phyloP scores from a whole-genome alignment of 2,797 vertebrate genomes.

The Muscicapa striata region DNA sequence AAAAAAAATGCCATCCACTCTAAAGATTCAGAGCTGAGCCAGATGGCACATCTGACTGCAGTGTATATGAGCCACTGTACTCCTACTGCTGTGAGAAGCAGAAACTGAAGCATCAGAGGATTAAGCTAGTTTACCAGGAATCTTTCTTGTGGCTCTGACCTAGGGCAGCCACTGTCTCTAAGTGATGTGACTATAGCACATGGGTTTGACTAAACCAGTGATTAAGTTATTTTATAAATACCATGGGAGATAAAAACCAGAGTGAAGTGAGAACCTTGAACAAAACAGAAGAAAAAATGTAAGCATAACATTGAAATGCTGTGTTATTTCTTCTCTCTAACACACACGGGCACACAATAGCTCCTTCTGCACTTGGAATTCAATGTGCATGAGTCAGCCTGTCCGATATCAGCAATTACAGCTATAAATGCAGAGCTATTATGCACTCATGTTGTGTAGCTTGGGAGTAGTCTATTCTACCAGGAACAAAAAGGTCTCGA shows the following conservation, averaged over 20 bases:
- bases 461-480: neutral
- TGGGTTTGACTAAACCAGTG: neutral
- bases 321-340: neutral
- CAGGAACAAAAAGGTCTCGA: neutral
- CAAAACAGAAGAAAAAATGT: neutral
- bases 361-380: neutral
- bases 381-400: conserved; percentile 22
- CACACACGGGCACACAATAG: accelerated
- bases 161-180: neutral
- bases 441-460: neutral
- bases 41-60: neutral
- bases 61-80: neutral
- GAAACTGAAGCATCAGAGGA: neutral
- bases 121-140: neutral
- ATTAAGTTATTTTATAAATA: neutral
- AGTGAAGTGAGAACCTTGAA: neutral
- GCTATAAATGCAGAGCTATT: conserved; percentile 36
- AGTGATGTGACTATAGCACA: neutral
- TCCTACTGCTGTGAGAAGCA: neutral
- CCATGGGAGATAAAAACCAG: neutral
- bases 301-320: neutral
- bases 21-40: neutral
- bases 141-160: neutral
- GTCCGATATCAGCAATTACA: neutral
- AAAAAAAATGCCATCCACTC: neutral